Percentiles rank a stretch among this genome's conserved stretches.
Conservation (phyloP, 2,797 vertebrate species). For the Ptychobarbus kaznakovi region DNA sequence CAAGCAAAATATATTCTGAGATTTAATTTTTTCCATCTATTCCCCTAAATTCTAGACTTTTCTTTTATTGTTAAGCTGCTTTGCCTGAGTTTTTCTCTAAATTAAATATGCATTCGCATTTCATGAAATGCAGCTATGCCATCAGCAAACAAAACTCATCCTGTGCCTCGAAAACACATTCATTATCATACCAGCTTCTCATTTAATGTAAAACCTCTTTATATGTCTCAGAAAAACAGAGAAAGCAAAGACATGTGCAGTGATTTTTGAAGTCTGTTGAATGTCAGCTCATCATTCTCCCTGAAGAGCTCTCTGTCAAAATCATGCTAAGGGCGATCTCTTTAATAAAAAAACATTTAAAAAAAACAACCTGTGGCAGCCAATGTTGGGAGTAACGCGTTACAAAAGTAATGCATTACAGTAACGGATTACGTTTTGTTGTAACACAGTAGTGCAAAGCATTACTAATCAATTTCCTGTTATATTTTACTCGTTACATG, state of each 20-base stretch:
- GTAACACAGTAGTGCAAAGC: no score
- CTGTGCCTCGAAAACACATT: slow-evolving; percentile 37
- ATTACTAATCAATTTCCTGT: no score
- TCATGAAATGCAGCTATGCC: not conserved
- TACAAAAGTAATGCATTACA: no score
- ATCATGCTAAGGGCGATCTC: not conserved
- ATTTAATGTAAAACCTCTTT: slow-evolving; percentile 24
- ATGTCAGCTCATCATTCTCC: slow-evolving; percentile 1
- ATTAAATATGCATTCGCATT: not conserved
- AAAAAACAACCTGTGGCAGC: not conserved
- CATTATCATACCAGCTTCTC: slow-evolving; percentile 11
- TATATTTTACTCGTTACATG: no score
- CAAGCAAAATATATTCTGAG: not conserved
- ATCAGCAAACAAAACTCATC: slow-evolving; percentile 21
- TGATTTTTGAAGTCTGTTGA: not conserved
- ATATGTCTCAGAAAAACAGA: not conserved
- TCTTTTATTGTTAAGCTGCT: not conserved
- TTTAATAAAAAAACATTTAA: not conserved
- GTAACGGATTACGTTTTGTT: no score
- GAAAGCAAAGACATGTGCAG: not conserved
- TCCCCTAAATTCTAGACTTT: not conserved
- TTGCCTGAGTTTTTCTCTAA: slow-evolving; percentile 20
- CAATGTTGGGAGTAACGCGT: no score
- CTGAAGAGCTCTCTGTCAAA: not conserved
- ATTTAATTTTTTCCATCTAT: not conserved